Base-by-base conservation (phyloP, 64 coral and sea anemone species). In the Montipora cactus region DNA sequence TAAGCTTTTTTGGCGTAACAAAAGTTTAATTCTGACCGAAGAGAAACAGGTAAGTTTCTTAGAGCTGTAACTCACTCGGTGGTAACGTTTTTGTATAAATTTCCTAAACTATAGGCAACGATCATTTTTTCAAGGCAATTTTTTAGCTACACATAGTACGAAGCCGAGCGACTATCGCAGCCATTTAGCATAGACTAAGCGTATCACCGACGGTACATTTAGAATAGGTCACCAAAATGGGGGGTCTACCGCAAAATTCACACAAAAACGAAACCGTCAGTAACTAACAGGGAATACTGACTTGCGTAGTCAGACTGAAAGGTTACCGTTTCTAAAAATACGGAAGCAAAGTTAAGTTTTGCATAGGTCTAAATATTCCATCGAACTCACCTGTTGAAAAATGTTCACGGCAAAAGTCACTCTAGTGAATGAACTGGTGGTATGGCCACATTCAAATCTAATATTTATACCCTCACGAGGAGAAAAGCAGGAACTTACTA, bases 331-430 rank as follows among this genome's bases (percentile, higher is more conserved):
- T 12, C 19, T 73, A 16, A 12, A 73, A 73, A 16, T 73, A 73
- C 10, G 16, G 69, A 73, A 73, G 10, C 69, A 76, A 76, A 44
- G 4, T 76, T 76, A 76, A 3, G 20, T 76, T 76, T 76, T 22
- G 74, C 74, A 10, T 37, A 76, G 74, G 74, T 76, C 74, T 76
- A 76, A 76, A 76, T 76, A 76, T 76, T 76, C 20, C 74, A 76
- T 76, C 25, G 21, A 76, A 76, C 74, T 76, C 74, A 76, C 74
- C 74, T 76, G 3, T 44, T 76, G 74, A 76, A 76, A 76, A 20
- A 76, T 76, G 74, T 76, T 37, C 74, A 76, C 74, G 20, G 22
- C 25, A 76, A 76, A 5, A 44, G 74, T 76, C 74, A 76, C 23
- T 76, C 25, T 4, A n/a, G 74, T 20, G 23, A 76, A 76, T 76